Evolutionary conservation across 2,797 vertebrate species (phyloP).

Genomic region (Sarcoramphus papa): DNA sequence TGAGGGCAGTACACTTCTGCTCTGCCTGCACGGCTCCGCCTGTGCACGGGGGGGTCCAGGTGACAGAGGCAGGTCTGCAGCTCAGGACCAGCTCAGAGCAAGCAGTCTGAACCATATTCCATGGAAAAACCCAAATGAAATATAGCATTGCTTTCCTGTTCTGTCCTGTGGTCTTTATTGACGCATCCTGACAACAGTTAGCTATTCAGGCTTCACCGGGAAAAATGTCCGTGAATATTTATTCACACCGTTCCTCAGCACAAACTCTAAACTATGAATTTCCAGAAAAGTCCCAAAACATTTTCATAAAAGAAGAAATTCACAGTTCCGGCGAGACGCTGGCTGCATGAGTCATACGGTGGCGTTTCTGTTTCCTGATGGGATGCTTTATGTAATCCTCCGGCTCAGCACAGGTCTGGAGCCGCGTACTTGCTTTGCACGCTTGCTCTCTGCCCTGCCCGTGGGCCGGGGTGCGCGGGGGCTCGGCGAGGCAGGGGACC

Average conservation of each 20-base stretch:
- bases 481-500: neutral
- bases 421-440: neutral
- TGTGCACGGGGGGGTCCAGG: fast-evolving
- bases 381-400: neutral
- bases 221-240: neutral
- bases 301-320: neutral
- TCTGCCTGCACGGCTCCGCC: neutral
- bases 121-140: fast-evolving
- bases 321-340: neutral
- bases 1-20: neutral
- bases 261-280: neutral
- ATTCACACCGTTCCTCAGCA: fast-evolving
- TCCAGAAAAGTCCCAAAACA: neutral
- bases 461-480: neutral
- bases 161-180: neutral
- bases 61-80: neutral
- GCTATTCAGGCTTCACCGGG: neutral
- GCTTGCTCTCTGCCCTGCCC: neutral
- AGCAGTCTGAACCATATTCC: neutral
- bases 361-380: neutral
- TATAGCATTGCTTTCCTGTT: fast-evolving
- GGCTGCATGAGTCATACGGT: neutral
- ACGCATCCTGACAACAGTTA: neutral
- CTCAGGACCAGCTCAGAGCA: neutral
- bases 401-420: neutral